Evolutionary conservation across 2,888 invertebrate genomes (phyloP), one percentile per base, ranked within the genome.

Genomic region (Dione juno): DNA sequence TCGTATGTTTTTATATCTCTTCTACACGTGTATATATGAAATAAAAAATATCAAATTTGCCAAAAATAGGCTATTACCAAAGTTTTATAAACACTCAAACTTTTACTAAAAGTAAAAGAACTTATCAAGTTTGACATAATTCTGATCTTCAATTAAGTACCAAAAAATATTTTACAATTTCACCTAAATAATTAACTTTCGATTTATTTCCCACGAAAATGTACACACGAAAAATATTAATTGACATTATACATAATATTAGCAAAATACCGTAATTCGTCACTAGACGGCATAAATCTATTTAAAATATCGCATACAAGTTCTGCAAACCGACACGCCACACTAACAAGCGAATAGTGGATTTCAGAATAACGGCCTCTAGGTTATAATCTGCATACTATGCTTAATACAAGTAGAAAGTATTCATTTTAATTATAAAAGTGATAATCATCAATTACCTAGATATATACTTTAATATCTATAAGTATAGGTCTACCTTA

Each of bases 81-180:
- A 61, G 43, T 35, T n/a, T n/a, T 16, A 43, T 61, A 35, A 45
- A 13, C 16, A 13, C 16, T 0, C 16, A 57, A 16, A 57, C 37
- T 37, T 28, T 28, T 28, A 11, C n/a, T 45, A 1, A 28, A 61
- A 43, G 28, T 61, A 45, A 45, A 45, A 61, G 45, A 45, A 28
- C 35, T 61, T 16, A 45, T 28, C 35, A n/a, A 7, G n/a, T 61
- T 61, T 43, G 43, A 61, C 28, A 43, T 61, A 45, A 61, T 9
- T 19, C 9, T 58, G 14, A 14, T 9, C 21, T 21, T 59, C 21
- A 59, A 43, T 7, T 59, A 43, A 59, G 41, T 0, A 43, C 21
- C 1, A 41, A 41, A 59, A 28, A n/a, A 28, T 3, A 7, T 14
- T 14, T 10, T 28, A 21, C n/a, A 54, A 16, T 16, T 37, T 61